Base-by-base conservation (phyloP, 30 jellyfish, hydroid and myxozoan genomes). In the Aurelia sp. region DNA sequence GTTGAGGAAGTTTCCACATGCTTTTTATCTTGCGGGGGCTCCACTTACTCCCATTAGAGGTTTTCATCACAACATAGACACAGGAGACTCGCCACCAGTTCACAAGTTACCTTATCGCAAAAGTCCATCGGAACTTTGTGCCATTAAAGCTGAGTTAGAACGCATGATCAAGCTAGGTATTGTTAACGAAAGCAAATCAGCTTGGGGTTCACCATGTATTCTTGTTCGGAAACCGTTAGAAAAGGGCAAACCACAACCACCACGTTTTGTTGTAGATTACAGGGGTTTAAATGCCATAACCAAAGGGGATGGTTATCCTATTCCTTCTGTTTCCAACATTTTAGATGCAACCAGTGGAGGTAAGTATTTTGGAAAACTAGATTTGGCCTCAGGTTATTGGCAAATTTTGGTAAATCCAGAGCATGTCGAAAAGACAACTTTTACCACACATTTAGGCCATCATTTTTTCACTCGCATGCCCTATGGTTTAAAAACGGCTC, bases 301-400 rank as follows among this genome's bases (percentile, higher is more conserved):
- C 52, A n/a, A 17, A 11, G 85, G 85, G 8, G 85, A 74, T 58
- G 85, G 85, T 0, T 74, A 74, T 74, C 85, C 85, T 9, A 74
- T 74, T 18, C 85, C 71, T 4, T 22, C 50, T 66, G 77, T 66
- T 35, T 66, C 77, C 60, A 66, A 66, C 4, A 66, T 66, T 66
- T 66, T 66, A 15, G 77, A 27, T 23, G 77, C 77, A 15, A 9
- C 4, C 18, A 7, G 77, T 17, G 74, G 82, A 4, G 82, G 82
- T n/a, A 40, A 35, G n/a, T 11, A 11, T 11, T 71, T 71, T 71
- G 82, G 74, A 15, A 40, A 50, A 71, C 30, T 71, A 44, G 82
- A 71, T 40, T 30, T 71, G 22, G 82, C 68, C 20, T 22, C 55
- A 3, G 85, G 85, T 11, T 51, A 74, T n/a, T 74, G 85, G 85